Base-by-base conservation (phyloP, 1,140 invertebrate species). In the Nomia melanderi region DNA sequence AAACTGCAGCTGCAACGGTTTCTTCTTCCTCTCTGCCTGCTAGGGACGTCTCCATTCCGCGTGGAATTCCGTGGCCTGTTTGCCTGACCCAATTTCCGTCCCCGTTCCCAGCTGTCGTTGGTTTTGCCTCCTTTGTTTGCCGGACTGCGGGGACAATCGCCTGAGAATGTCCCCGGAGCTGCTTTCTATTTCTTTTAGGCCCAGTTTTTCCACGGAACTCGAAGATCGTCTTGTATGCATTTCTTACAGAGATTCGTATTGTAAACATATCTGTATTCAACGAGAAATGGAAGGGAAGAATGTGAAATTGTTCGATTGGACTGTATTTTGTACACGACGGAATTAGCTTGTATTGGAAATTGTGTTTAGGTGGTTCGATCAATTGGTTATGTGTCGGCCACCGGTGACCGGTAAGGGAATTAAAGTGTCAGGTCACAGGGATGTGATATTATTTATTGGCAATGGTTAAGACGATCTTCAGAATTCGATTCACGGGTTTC, bases 1-100 rank as follows among this genome's bases (percentile, higher is more conserved):
- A 47, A 79, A 79, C 56, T 83, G 73, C 82, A 79, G 76, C 77
- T 80, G 82, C 67, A 57, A 41, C 53, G 31, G n/a, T 59, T 62
- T 62, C 57, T 77, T 62, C 67, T 39, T 1, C 1, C 0, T n/a
- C n/a, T n/a, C 29, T 27, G 36, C 67, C 36, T 1, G 8, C 0
- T 29, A 31, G 53, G 75, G 36, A 70, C 47, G 79, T 82, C 81
- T 82, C 80, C 56, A 72, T 82, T 81, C 79, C 73, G 33, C 36
- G 33, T 54, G 63, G 33, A 29, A 77, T 65, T 60, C 59, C 57
- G 54, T 56, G 73, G 11, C 59, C 14, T 70, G 60, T 31, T 25
- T 29, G 44, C 36, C 33, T 67, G 74, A 78, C 79, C 59, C 14
- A 78, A 82, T 78, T 65, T 69, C 79, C 59, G 36, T 57, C 54